A percentile compares a stretch with the other conserved stretches of the same genome.
Evolutionary conservation across 2,888 invertebrate species (phyloP).

Genomic region (Trichopria drosophilae): DNA sequence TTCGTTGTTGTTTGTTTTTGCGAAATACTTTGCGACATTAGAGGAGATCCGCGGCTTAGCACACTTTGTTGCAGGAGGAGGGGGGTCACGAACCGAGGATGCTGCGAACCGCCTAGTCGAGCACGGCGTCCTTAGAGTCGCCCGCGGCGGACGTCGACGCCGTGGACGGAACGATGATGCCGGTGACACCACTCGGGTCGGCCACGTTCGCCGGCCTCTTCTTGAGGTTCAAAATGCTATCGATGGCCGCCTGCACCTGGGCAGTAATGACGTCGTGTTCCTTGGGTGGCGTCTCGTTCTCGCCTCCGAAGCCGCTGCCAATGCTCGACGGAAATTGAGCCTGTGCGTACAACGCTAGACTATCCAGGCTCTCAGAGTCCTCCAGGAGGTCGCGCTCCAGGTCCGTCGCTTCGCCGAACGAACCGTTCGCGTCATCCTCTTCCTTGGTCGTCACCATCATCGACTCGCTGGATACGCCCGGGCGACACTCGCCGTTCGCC

Average conservation of each 20-base stretch:
- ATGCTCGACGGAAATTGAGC: slow-evolving; percentile 37
- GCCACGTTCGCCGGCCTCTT: slow-evolving; percentile 48
- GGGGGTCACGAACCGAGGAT: slow-evolving; percentile 57
- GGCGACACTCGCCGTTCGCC: slow-evolving; percentile 52
- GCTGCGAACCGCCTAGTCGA: slow-evolving; percentile 55
- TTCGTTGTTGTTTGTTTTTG: no score
- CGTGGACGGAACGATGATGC: slow-evolving; percentile 20
- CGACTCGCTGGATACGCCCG: slow-evolving; percentile 19
- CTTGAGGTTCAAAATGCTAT: slow-evolving; percentile 76
- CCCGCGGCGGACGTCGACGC: no score
- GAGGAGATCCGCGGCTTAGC: no score
- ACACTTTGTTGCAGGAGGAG: slow-evolving; percentile 55
- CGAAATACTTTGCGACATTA: no score
- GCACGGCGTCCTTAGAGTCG: slow-evolving; percentile 52
- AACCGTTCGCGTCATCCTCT: slow-evolving; percentile 44
- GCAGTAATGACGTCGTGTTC: slow-evolving; percentile 71
- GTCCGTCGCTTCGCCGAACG: slow-evolving; percentile 52
- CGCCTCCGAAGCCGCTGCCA: no score
- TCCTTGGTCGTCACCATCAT: no score
- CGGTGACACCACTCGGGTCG: slow-evolving; percentile 23
- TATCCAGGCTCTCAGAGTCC: slow-evolving; percentile 53
- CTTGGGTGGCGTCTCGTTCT: slow-evolving; percentile 41
- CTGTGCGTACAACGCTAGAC: slow-evolving; percentile 50
- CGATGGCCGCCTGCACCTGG: slow-evolving; percentile 79
- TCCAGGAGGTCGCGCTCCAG: slow-evolving; percentile 55